Percentiles rank a stretch among this genome's conserved stretches.
These are phyloP conservation scores for Turnix velox DNA, from an alignment of 2,113 vertebrate species.

Conservation along the genomic window DNA sequence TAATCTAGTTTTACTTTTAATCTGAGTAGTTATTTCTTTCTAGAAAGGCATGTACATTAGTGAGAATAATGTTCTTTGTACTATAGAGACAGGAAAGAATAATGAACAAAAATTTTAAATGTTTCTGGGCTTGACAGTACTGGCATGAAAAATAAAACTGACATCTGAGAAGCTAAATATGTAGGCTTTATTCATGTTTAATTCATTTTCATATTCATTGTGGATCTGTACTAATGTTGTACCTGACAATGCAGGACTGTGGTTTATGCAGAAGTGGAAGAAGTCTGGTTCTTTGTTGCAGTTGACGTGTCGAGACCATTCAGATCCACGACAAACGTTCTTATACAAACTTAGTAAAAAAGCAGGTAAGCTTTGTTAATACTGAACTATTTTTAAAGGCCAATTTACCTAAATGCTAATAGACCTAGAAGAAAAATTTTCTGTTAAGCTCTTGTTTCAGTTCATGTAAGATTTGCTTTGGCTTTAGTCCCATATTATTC, in stretches of 20 bases:
- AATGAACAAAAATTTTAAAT: neutral
- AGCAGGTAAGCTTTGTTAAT: constrained; percentile 79
- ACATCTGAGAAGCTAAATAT: neutral
- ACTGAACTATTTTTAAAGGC: neutral
- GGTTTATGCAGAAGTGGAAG: constrained; percentile 99
- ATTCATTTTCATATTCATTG: neutral
- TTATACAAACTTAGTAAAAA: constrained; percentile 99
- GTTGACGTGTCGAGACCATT: constrained; percentile 94
- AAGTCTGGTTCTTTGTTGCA: constrained; percentile 96
- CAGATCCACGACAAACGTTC: constrained; percentile 96
- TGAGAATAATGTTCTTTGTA: neutral
- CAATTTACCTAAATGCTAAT: neutral
- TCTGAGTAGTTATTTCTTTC: neutral
- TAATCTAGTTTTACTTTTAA: neutral
- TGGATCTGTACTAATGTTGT: constrained; percentile 11
- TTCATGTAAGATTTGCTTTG: neutral
- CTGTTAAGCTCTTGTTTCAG: neutral
- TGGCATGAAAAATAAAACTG: neutral
- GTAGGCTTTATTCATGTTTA: neutral
- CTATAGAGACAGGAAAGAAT: neutral
- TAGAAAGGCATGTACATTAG: neutral
- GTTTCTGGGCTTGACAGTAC: neutral
- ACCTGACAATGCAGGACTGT: constrained; percentile 82
- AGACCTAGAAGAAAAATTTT: neutral
- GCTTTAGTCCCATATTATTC: neutral